These are phyloP conservation scores for Brachionus paranguensis DNA, from an alignment of 1,140 invertebrate species.

Conservation along the genomic window DNA sequence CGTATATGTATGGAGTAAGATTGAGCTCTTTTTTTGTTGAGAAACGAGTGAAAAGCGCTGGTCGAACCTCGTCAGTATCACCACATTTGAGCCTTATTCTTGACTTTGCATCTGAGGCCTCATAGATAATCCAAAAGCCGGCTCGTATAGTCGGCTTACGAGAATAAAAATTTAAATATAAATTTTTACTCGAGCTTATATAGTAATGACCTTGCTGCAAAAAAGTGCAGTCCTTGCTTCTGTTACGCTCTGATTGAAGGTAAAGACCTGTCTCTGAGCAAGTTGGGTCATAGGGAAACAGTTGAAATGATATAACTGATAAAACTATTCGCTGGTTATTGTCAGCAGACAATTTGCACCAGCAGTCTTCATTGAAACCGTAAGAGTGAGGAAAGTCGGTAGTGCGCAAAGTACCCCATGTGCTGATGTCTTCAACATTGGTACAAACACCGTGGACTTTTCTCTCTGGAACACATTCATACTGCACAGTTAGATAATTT, in stretches of 20 bases:
- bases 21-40: constrained; percentile 12
- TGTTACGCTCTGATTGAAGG: not conserved
- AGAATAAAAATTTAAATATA: constrained; percentile 32
- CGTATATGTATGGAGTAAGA: constrained; percentile 17
- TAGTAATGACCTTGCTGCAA: constrained; percentile 38
- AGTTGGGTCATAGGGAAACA: constrained; percentile 24
- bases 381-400: constrained; percentile 32
- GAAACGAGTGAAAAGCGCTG: not conserved
- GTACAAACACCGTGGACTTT: constrained; percentile 5
- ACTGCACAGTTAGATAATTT: constrained; percentile 19
- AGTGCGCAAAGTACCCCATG: constrained; percentile 30
- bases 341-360: constrained; percentile 33
- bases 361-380: constrained; percentile 33
- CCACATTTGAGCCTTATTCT: constrained; percentile 34
- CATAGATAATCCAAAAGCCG: constrained; percentile 40
- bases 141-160: not conserved
- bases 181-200: constrained; percentile 15
- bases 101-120: constrained; percentile 22
- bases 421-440: not conserved
- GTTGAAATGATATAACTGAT: constrained; percentile 33
- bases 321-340: constrained; percentile 26
- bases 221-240: constrained; percentile 38
- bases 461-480: constrained; percentile 29
- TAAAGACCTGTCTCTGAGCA: constrained; percentile 25
- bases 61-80: constrained; percentile 19